These are phyloP conservation scores for Lacanobia oleracea DNA, from an alignment of 2,888 invertebrate genomes.

Conservation along the genomic window DNA sequence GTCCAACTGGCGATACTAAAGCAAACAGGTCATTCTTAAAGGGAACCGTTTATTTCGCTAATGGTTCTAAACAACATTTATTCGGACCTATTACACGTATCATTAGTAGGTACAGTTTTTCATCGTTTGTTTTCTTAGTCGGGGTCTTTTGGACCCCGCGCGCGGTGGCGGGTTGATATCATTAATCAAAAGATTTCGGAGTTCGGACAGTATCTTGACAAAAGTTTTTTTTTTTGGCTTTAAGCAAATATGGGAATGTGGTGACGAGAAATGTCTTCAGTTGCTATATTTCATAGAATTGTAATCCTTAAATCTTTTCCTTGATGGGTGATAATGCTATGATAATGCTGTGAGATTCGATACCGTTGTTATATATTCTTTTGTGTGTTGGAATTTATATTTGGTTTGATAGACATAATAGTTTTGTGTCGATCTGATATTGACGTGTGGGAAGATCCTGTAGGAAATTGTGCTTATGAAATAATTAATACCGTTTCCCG, in stretches of 20 bases:
- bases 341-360: not conserved
- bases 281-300: not conserved
- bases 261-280: slow-evolving; percentile 57
- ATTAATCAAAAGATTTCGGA: slow-evolving; percentile 84
- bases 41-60: slow-evolving; percentile 76
- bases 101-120: slow-evolving; percentile 83
- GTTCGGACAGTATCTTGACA: slow-evolving; percentile 80
- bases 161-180: slow-evolving; percentile 80
- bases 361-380: slow-evolving; percentile 25
- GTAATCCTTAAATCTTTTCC: not conserved
- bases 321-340: slow-evolving; percentile 6
- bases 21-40: slow-evolving; percentile 85
- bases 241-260: slow-evolving; percentile 86
- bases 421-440: slow-evolving; percentile 55
- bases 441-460: slow-evolving; percentile 61
- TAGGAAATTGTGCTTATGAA: slow-evolving; percentile 37
- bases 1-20: slow-evolving; percentile 81
- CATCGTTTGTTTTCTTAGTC: slow-evolving; percentile 83
- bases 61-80: slow-evolving; percentile 84
- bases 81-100: slow-evolving; percentile 85
- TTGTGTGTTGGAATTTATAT: slow-evolving; percentile 60
- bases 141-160: slow-evolving; percentile 76
- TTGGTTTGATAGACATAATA: slow-evolving; percentile 63
- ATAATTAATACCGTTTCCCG: slow-evolving; percentile 29
- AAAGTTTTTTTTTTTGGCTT: slow-evolving; percentile 85